Evolutionary conservation across 1,140 invertebrate species (phyloP), one percentile per base, ranked within the genome.

Genomic region (Cephus cinctus): DNA sequence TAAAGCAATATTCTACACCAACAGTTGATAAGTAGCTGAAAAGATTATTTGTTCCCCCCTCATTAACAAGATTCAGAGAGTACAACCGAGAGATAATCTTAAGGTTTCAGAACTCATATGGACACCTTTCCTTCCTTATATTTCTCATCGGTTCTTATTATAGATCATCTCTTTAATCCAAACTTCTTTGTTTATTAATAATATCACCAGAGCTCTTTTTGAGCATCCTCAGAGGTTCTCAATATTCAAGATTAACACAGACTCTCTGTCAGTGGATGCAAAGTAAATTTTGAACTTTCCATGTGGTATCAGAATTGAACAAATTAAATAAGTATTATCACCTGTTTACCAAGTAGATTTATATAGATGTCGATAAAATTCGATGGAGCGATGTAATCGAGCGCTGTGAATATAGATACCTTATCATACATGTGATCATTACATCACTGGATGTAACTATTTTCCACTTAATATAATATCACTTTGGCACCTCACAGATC

Each of bases 391-490:
- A 11, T 15, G 3, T 9, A 4, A 14, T 8, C 14, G 14, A 11
- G 15, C 14, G 14, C 15, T 36, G 4, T 14, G 14, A 36, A 36
- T 36, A 12, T 18, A 36, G 34, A 36, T 36, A 36, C 14, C 14
- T 12, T 36, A 36, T 36, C 34, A 15, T 14, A 36, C 34, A 36
- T 36, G 34, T 36, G 34, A 36, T 15, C 8, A 36, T 36, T 36
- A 36, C 34, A 36, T 36, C 34, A 36, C 15, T 18, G 34, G 27
- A 30, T 30, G 12, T 12, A 30, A 30, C 9, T 12, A 30, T 9
- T 3, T 30, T 12, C 27, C 27, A 30, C 27, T 11, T 12, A 9
- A 9, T 12, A 11, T 30, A 11, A 30, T 30, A 11, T 30, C 9
- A 12, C 14, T 2, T 4, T 12, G 11, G 27, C 27, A 30, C 11